These are phyloP conservation scores for Parthenolecanium corni DNA, from an alignment of 2,888 invertebrate species.

Conservation along the genomic window DNA sequence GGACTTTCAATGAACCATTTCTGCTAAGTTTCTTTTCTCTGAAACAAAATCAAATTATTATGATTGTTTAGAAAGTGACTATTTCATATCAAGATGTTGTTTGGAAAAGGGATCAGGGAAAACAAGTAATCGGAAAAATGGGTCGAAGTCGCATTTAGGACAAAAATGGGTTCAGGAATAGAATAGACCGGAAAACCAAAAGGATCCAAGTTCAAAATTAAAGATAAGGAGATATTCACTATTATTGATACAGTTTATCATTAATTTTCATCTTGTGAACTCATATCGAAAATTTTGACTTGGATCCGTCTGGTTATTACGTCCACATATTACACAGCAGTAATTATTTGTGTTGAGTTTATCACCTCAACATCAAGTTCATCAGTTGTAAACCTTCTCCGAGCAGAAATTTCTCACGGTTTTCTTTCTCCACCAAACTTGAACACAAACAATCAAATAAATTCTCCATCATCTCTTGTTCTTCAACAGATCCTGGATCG, in stretches of 20 bases:
- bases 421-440: conserved; percentile 73
- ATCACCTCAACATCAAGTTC: conserved; percentile 88
- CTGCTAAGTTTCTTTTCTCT: conserved; percentile 93
- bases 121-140: not conserved
- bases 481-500: conserved; percentile 81
- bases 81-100: not conserved
- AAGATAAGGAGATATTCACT: no score
- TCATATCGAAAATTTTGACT: no score
- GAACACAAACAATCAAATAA: conserved; percentile 93
- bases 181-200: no score
- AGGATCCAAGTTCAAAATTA: no score
- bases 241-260: no score
- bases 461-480: conserved; percentile 98
- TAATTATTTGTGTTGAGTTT: no score
- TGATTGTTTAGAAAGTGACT: conserved; percentile 14
- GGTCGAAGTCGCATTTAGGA: no score
- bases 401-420: conserved; percentile 82
- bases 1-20: conserved; percentile 89
- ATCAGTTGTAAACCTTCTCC: conserved; percentile 97
- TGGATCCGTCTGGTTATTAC: no score
- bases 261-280: no score
- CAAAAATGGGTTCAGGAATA: no score
- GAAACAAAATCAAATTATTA: conserved; percentile 15
- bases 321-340: no score
- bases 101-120: not conserved